Evolutionary conservation across 2,888 invertebrate species (phyloP), one percentile per base, ranked within the genome.

Genomic region (Monopis laevigella): DNA sequence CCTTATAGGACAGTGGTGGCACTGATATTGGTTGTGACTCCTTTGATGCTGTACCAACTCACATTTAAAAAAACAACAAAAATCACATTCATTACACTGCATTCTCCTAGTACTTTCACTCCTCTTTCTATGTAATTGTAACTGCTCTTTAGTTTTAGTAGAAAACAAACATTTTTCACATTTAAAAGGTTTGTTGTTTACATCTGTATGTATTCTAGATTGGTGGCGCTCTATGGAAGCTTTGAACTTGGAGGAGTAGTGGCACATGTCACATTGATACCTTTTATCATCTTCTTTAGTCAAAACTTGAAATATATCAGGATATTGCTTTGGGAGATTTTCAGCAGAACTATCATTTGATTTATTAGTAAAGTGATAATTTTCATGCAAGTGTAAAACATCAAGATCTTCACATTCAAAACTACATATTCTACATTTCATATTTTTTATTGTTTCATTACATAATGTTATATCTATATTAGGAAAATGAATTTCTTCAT

Each of bases 131-230:
- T 42, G 42, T 19, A 27, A 19, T 13, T 36, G 35, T n/a, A 42
- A 14, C n/a, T 42, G 35, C 1, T 36, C 42, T 26, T 36, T 42
- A 7, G 35, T 35, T 18, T 35, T 42, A 8, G 36, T 36, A 3
- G 36, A 11, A 6, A 42, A 28, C 8, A 36, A 19, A 13, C 42
- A 42, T 3, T 36, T 27, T 4, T 36, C 32, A 16, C 42, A 42
- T 18, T 36, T 36, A n/a, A 34, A 42, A 10, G 42, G 42, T 28
- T 42, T 42, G n/a, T n/a, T n/a, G n/a, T n/a, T n/a, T 2, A 17
- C 27, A 6, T 36, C 42, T 2, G 42, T 36, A 16, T 42, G 42
- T n/a, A 28, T 35, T 2, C 36, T 42, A 16, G 24, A 24, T 27
- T 36, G 28, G 13, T 32, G 34, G 14, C 34, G 12, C 16, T n/a